Evolutionary conservation across 2,797 vertebrate genomes (phyloP).

Genomic region (Buphagus erythrorhynchus): DNA sequence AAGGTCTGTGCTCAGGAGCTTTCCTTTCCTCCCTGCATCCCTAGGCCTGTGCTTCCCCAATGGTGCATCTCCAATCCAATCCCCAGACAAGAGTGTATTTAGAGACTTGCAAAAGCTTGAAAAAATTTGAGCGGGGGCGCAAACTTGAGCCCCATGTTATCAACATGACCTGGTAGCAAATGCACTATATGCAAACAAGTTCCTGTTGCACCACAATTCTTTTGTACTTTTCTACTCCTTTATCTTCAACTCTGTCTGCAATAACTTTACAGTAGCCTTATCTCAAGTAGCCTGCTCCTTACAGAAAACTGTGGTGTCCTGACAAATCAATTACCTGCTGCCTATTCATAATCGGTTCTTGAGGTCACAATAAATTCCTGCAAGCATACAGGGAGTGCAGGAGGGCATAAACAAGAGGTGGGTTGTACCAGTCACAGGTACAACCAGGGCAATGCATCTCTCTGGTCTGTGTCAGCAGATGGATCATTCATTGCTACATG

Average conservation of each 20-base stretch:
- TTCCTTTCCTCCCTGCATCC: neutral
- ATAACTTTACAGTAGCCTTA: neutral
- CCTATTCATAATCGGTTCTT: neutral
- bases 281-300: neutral
- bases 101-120: neutral
- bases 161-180: neutral
- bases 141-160: neutral
- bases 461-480: neutral
- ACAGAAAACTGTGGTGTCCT: neutral
- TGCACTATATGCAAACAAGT: accelerated
- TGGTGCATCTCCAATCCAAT: neutral
- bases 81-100: neutral
- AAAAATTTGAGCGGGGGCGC: neutral
- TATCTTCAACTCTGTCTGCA: neutral
- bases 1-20: neutral
- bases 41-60: neutral
- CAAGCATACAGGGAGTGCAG: accelerated
- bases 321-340: neutral
- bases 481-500: neutral
- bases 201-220: neutral
- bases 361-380: neutral
- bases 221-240: neutral
- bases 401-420: neutral
- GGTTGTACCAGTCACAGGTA: neutral
- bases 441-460: neutral